Base-by-base conservation (phyloP, 2,797 vertebrate genomes). In the Sebastes cheni region DNA sequence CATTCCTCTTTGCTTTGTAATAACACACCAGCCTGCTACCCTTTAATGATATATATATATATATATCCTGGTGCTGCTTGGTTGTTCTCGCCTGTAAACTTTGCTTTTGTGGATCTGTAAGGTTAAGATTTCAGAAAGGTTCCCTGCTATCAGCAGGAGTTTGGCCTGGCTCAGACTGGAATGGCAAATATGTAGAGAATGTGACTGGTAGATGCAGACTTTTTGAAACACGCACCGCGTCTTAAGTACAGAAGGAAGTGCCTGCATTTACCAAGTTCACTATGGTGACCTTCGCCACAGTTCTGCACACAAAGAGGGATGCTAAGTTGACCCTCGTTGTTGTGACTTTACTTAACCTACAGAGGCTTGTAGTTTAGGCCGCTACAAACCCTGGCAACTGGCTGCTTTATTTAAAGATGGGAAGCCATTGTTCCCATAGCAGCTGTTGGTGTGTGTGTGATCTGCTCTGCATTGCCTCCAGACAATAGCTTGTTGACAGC, bases 141-240 rank as follows among this genome's bases (percentile, higher is more conserved):
- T 58, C 39, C 13, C 67, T 8, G 52, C 65, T 84, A 52, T 69
- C 79, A 79, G 89, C 82, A 75, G 75, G 88, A 79, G 87, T 74
- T 83, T 70, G 84, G 65, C 81, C 79, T 22, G 69, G 77, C 82
- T 73, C 75, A 81, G 72, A 56, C 85, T 82, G 92, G 90, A 94
- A 95, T 91, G 92, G 73, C 69, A 94, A 92, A 83, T 80, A 95
- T 92, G 89, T 80, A 0, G 86, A 87, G 87, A 91, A 92, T 92
- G 86, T 89, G 87, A 77, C 83, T 36, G 79, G 62, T 52, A 52
- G 56, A 88, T 73, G 80, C 54, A 73, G 78, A 77, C 30, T 73
- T 27, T 76, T 78, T 82, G 13, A 66, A 64, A 74, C 52, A 12
- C 67, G 18, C 58, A n/a, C 34, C 14, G 27, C 23, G 1, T 79